Percentiles rank a stretch among this genome's conserved stretches.
Conservation (phyloP, 2,888 invertebrate genomes). For the Acanthosepion pharaonis region DNA sequence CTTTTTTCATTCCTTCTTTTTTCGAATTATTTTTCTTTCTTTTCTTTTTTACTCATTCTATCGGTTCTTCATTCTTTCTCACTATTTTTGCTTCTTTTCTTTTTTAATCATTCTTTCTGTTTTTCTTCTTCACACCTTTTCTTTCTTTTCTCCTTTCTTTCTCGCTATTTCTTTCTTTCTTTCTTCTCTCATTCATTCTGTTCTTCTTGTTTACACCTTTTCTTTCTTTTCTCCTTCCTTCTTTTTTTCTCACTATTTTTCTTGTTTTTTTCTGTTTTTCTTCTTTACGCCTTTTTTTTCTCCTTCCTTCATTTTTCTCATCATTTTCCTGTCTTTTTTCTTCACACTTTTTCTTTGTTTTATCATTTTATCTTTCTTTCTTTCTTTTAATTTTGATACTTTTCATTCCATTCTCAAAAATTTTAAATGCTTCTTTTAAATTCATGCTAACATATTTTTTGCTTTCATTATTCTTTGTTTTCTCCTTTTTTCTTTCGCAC, state of each 20-base stretch:
- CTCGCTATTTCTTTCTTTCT: too few relatives aligned
- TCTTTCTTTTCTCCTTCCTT: neutral
- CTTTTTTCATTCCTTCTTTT: neutral
- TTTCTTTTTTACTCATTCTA: neutral
- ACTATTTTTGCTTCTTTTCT: neutral
- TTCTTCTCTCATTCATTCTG: too few relatives aligned
- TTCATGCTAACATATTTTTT: too few relatives aligned
- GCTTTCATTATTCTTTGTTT: neutral
- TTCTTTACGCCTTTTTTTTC: neutral
- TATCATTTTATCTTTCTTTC: too few relatives aligned
- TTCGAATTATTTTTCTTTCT: neutral
- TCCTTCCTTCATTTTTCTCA: neutral
- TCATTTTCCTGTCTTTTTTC: neutral
- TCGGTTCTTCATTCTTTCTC: too few relatives aligned
- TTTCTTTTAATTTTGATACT: neutral
- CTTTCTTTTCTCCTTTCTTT: too few relatives aligned
- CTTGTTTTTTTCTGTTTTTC: neutral
- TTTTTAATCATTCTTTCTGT: neutral
- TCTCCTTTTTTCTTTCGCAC: neutral
- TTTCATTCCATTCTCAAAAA: neutral
- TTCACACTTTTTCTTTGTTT: neutral
- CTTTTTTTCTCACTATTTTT: neutral
- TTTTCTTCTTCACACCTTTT: too few relatives aligned
- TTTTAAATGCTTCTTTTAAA: too few relatives aligned
- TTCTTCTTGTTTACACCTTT: too few relatives aligned